These are phyloP conservation scores for Alectoris magna DNA, from an alignment of 2,797 vertebrate genomes.

Conservation along the genomic window DNA sequence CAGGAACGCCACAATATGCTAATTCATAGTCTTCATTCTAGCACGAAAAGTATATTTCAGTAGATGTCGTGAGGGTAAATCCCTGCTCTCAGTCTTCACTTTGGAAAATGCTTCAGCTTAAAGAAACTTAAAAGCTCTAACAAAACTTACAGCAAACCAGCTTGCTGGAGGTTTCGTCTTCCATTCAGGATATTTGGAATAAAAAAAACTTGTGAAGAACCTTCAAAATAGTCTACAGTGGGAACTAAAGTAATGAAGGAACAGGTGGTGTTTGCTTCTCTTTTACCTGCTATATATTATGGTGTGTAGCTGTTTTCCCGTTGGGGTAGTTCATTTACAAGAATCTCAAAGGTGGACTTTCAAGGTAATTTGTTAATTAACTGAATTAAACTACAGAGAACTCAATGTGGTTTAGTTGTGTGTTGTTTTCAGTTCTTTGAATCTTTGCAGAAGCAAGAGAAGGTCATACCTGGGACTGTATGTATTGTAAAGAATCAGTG, in stretches of 20 bases:
- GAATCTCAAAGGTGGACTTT: not conserved
- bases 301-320: not conserved
- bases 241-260: not conserved
- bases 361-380: not conserved
- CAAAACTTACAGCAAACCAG: conserved; percentile 43
- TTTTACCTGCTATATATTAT: not conserved
- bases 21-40: conserved; percentile 74
- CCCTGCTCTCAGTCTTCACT: conserved; percentile 53
- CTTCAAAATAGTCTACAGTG: not conserved
- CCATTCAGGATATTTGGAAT: not conserved
- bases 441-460: not conserved
- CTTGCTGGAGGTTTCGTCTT: conserved; percentile 25
- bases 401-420: rapidly evolving
- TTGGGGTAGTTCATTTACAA: not conserved
- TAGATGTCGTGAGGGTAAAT: conserved; percentile 64
- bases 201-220: not conserved
- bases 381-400: not conserved
- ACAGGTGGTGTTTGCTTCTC: not conserved
- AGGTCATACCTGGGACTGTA: not conserved
- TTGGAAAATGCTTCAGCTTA: conserved; percentile 64
- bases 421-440: not conserved
- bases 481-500: not conserved
- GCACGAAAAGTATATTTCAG: conserved; percentile 68
- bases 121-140: conserved; percentile 69
- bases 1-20: conserved; percentile 78